Conservation (phyloP, 2,113 vertebrate genomes). For the Strix uralensis region DNA sequence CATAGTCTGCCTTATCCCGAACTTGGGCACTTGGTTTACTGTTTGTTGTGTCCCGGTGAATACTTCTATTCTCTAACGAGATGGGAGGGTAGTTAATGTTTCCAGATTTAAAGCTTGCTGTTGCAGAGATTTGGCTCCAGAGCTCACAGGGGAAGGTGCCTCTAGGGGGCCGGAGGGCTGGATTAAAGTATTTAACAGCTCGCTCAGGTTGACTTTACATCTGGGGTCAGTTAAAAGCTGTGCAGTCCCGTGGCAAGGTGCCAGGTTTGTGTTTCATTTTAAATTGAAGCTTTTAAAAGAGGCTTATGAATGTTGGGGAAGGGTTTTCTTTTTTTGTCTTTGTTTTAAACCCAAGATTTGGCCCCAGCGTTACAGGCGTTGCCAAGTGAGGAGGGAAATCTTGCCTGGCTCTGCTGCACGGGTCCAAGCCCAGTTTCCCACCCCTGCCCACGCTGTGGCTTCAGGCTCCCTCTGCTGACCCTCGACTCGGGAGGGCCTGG, state of each 20-base stretch:
- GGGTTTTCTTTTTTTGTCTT: not conserved
- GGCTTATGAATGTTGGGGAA: not conserved
- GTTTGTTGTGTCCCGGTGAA: fast-evolving
- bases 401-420: not conserved
- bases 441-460: fast-evolving
- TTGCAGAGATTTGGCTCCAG: slow-evolving; percentile 53
- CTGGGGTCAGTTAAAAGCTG: slow-evolving; percentile 61
- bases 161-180: slow-evolving; percentile 37
- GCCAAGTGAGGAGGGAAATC: not conserved
- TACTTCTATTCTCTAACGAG: not conserved
- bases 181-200: slow-evolving; percentile 48
- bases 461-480: not conserved
- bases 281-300: not conserved
- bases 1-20: not conserved
- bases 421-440: not conserved
- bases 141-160: slow-evolving; percentile 64
- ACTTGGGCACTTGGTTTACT: not conserved
- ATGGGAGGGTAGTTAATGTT: slow-evolving; percentile 52
- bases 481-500: fast-evolving
- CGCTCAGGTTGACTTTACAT: slow-evolving; percentile 54
- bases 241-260: slow-evolving; percentile 34
- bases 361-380: not conserved
- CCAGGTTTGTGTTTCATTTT: slow-evolving; percentile 37
- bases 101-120: slow-evolving; percentile 64
- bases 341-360: not conserved